Evolutionary conservation across 2,797 vertebrate species (phyloP), one percentile per base, ranked within the genome.

Genomic region (Falco naumanni): DNA sequence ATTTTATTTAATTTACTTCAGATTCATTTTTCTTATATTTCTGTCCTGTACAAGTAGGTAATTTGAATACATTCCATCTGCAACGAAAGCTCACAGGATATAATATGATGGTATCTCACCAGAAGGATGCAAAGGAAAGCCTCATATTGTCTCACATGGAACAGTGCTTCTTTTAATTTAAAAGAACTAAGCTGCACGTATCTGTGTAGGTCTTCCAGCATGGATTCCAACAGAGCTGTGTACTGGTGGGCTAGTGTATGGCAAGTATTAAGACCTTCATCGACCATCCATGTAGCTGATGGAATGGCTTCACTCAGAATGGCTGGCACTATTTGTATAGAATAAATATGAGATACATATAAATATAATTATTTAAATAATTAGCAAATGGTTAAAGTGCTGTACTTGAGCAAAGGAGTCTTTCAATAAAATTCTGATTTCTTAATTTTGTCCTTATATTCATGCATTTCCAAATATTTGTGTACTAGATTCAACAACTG

Each of bases 121-220:
- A 98, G 95, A 84, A 99, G 97, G 84, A 98, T 94, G 92, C 97
- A 98, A 89, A 99, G 98, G 96, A 99, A 99, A 43, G 90, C 96
- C 87, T 99, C 98, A 1, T 99, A 98, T 74, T 99, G 99, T 45
- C 99, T 98, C 82, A 98, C 91, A 18, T 98, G 99, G 96, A 98
- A 99, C 2, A 99, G 97, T 3, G 98, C 98, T 97, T 98, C 98
- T 96, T 95, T 99, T 63, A 99, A 88, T 87, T 98, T 96, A 14
- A 74, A 84, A 1, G 82, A 18, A 7, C 97, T 74, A 9, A 98
- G 71, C 25, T 97, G 97, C 8, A 70, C 11, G 12, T 57, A 54
- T 87, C 92, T 80, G 15, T 66, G 76, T 9, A 51, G 75, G 50
- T 97, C 96, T 15, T 83, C 59, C 4, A 92, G 68, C 29, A 96